Base-by-base conservation (phyloP, 1,140 invertebrate species). In the Aphelinus certus region DNA sequence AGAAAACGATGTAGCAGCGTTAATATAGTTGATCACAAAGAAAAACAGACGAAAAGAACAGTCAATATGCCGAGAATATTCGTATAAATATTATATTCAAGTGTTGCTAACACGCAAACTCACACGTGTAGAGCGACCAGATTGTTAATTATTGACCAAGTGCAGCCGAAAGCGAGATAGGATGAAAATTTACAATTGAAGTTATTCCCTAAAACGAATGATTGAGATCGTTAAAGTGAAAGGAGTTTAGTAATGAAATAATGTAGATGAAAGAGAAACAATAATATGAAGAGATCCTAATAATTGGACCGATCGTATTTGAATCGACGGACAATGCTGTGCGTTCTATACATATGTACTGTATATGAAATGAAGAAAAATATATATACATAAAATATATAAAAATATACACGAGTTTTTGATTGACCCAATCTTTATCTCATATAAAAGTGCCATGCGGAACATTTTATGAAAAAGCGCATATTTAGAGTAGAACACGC, bases 271-370 rank as follows among this genome's bases (percentile, higher is more conserved):
- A 55, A 70, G 7, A 58, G 57, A 67, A 71, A 53, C 49, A 46
- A 45, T 55, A 63, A 61, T 26, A 47, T 10, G 51, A 61, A 56
- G 45, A 74, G 45, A 69, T 75, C 53, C 45, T 69, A 70, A 62
- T 58, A 48, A 26, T 53, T 51, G 72, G 65, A 5, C 46, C 49
- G 71, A 1, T 68, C 49, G 56, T 68, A 68, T 67, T 74, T 62
- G 9, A 63, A 68, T 62, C 48, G 65, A 70, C 58, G 60, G 68
- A 53, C 68, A 60, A 65, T 76, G 64, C 45, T 71, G 67, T 75
- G 61, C 67, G 74, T 66, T 75, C 62, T 75, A 67, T 76, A 68
- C 74, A 75, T 76, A 71, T 76, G 62, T 76, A 76, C 62, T 76
- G 69, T 76, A 76, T 76, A 68, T 67, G 68, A 72, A 71, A 66